Percentiles rank a stretch among this genome's conserved stretches.
Conservation (phyloP, 2,797 vertebrate species). For the Melanotaenia pygmaea region DNA sequence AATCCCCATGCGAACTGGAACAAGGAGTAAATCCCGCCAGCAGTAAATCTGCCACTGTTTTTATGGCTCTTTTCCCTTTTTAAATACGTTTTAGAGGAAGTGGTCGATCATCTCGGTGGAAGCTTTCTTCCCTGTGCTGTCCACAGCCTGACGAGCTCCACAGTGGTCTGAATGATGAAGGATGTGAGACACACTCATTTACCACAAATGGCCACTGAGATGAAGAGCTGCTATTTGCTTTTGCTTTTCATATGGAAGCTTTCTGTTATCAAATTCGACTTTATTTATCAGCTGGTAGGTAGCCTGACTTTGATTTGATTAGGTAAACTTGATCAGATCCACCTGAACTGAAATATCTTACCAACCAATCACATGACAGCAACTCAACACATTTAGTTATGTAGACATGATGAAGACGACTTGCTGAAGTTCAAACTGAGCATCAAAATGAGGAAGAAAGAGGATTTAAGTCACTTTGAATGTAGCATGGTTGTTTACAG, state of each 20-base stretch:
- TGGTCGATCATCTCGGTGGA: conserved; percentile 55
- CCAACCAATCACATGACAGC: not conserved
- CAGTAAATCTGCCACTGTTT: conserved; percentile 54
- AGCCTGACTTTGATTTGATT: too few species aligned
- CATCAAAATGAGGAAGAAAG: too few species aligned
- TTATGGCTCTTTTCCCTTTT: conserved; percentile 19
- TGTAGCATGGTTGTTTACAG: too few species aligned
- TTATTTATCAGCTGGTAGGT: not conserved
- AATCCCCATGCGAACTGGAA: conserved; percentile 77
- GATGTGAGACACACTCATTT: conserved; percentile 29
- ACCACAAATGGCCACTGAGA: not conserved
- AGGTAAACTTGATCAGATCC: not conserved
- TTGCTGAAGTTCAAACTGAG: too few species aligned
- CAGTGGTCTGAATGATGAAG: conserved; percentile 61
- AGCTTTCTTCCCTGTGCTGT: conserved; percentile 45
- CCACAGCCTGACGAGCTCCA: conserved; percentile 50
- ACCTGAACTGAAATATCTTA: not conserved
- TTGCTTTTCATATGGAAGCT: not conserved
- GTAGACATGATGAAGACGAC: too few species aligned
- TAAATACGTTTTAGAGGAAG: conserved; percentile 45
- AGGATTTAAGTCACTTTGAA: too few species aligned
- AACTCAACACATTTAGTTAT: not conserved
- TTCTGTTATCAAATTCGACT: not conserved
- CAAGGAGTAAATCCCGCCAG: conserved; percentile 68
- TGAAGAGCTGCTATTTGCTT: not conserved